Conservation (phyloP, 2,113 vertebrate species). For the Hydrochoerus hydrochaeris region DNA sequence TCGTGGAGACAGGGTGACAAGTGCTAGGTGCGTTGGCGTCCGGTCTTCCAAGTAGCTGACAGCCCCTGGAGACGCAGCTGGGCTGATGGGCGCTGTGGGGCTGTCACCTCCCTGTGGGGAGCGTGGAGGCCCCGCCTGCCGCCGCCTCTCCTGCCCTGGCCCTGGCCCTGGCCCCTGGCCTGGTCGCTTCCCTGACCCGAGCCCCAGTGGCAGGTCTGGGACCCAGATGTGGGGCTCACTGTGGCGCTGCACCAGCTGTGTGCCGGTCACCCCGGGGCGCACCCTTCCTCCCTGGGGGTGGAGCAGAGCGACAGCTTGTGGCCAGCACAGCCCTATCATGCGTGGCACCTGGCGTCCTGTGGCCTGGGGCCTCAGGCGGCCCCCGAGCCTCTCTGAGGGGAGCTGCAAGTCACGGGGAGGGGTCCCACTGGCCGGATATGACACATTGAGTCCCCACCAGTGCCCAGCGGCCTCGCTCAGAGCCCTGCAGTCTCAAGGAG, state of each 20-base stretch:
- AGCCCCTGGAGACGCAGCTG: rapidly evolving
- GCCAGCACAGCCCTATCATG: not conserved
- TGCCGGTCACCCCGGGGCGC: not conserved
- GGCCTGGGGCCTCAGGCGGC: not conserved
- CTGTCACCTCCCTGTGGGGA: not conserved
- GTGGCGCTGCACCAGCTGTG: rapidly evolving
- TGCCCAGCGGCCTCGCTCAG: not conserved
- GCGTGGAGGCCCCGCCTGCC: not conserved
- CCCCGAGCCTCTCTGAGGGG: not conserved
- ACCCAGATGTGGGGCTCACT: rapidly evolving
- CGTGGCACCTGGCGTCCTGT: not conserved
- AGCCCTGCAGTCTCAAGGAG: not conserved
- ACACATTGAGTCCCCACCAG: rapidly evolving
- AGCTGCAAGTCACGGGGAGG: conserved; percentile 60
- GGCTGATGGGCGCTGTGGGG: rapidly evolving
- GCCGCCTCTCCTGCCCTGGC: rapidly evolving
- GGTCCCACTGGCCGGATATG: not conserved
- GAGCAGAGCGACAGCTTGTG: not conserved
- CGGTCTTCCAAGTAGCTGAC: rapidly evolving
- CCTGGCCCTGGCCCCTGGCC: rapidly evolving
- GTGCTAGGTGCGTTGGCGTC: rapidly evolving
- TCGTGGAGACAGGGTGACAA: conserved; percentile 56
- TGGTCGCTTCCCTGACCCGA: not conserved
- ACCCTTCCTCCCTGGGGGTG: not conserved
- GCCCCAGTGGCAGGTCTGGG: rapidly evolving